Base-by-base conservation (phyloP, 1,140 invertebrate genomes). In the Hycleus cichorii region DNA sequence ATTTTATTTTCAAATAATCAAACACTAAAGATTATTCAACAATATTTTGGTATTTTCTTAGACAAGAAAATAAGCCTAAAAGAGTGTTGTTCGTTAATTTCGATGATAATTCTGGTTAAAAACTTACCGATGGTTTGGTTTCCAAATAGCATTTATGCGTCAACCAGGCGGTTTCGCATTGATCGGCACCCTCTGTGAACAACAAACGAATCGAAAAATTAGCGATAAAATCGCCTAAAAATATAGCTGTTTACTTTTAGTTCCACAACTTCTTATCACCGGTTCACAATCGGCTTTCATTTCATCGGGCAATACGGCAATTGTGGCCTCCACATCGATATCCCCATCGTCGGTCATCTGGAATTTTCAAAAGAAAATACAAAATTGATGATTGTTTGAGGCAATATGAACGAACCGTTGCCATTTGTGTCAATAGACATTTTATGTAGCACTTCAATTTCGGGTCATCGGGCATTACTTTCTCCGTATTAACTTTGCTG, bases 361-460 rank as follows among this genome's bases (percentile, higher is more conserved):
- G 7, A 67, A 64, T 8, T 6, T 42, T 39, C 24, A 4, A 18
- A 18, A 18, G 18, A 18, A 18, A 18, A 18, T 18, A 39, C 56
- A 42, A 55, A 18, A 24, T 4, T 9, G 9, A 12, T 4, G 12
- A 58, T 51, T 47, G 12, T 9, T 45, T 24, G 39, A 1, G 25
- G 40, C 42, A 39, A 27, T 42, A 53, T 5, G 4, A 40, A 65
- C 68, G 67, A 62, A 72, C 70, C n/a, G 60, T 58, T 12, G 65
- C 68, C 65, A 69, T 67, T 60, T 75, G 71, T 26, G 63, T 62
- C 45, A 77, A 58, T 0, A 71, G 26, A 60, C 76, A 77, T 56
- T 73, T 76, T 3, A 75, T 64, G 48, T 76, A 76, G 48, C 75
- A 77, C 47, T 70, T 73, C 0, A 77, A 53, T 25, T 60, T 65